Conservation (phyloP, 2,797 vertebrate species). For the Anguilla megastoma region DNA sequence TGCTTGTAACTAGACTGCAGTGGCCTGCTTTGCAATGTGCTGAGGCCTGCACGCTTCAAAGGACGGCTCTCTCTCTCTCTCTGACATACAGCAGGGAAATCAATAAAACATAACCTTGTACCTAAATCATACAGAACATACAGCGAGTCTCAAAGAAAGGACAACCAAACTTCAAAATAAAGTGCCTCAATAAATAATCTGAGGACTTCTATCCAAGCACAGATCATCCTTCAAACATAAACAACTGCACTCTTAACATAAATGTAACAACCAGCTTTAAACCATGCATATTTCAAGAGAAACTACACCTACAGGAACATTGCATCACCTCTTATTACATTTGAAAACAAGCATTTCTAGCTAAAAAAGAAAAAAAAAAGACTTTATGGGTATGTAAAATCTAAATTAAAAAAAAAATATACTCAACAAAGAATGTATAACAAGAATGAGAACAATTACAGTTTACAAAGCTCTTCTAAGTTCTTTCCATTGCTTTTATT, state of each 20-base stretch:
- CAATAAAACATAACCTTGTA: constrained; percentile 57
- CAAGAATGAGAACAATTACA: not conserved
- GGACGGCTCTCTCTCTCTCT: not conserved
- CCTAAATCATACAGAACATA: constrained; percentile 24
- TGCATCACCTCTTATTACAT: not conserved
- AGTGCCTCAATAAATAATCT: constrained; percentile 13
- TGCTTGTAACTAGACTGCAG: not conserved
- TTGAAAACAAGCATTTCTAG: not conserved
- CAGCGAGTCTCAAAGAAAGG: not conserved
- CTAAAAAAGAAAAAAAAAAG: not conserved
- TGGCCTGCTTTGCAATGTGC: not conserved
- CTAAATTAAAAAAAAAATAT: not conserved
- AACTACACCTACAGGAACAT: not conserved
- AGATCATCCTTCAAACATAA: not conserved
- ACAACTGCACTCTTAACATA: not conserved
- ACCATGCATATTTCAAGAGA: not conserved
- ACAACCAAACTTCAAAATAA: constrained; percentile 19
- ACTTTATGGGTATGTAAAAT: not conserved
- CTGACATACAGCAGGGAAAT: not conserved
- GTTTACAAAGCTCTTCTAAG: not conserved
- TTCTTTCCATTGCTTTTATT: not conserved
- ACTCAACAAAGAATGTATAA: not conserved
- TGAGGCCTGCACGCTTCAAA: not conserved
- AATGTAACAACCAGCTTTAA: not conserved
- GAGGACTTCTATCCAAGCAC: not conserved